A percentile compares a stretch with the other conserved stretches of the same genome.
Evolutionary conservation across 2,888 invertebrate species (phyloP).

Genomic region (Nematopogon swammerdamellus): DNA sequence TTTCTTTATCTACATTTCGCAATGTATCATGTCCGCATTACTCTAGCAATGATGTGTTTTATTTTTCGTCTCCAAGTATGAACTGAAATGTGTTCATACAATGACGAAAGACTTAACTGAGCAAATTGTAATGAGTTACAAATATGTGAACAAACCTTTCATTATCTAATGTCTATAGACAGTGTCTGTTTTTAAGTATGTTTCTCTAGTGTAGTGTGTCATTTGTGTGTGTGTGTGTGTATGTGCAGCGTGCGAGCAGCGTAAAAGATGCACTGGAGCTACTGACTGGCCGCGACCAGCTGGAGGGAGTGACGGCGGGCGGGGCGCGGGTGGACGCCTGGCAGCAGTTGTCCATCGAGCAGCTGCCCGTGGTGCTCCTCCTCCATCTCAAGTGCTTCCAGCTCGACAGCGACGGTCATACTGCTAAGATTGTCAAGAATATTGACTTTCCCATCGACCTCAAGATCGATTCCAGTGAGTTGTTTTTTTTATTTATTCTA

Average conservation of each 20-base stretch:
- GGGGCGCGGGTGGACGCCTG: slow-evolving; percentile 80
- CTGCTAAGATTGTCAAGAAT: slow-evolving; percentile 88
- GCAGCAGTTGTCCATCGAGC: slow-evolving; percentile 86
- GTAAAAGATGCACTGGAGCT: slow-evolving; percentile 87
- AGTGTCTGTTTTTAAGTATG: no score
- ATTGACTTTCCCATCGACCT: slow-evolving; percentile 87
- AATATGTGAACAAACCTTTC: no score
- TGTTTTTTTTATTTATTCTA: no score
- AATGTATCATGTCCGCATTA: no score
- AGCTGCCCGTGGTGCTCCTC: slow-evolving; percentile 84
- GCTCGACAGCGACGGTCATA: slow-evolving; percentile 81
- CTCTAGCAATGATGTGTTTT: slow-evolving; percentile 16
- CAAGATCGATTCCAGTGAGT: slow-evolving; percentile 84
- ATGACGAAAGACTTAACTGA: slow-evolving; percentile 23
- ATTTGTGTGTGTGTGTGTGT: neutral
- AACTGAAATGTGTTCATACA: slow-evolving; percentile 10
- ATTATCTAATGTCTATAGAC: no score
- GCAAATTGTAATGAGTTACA: slow-evolving; percentile 11
- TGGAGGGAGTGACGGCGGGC: slow-evolving; percentile 84
- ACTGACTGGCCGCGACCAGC: slow-evolving; percentile 77
- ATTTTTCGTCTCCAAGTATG: slow-evolving; percentile 29
- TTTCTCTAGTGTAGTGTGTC: no score
- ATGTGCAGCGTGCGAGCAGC: slow-evolving; percentile 72
- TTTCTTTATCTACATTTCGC: no score
- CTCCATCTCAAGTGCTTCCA: slow-evolving; percentile 95